Evolutionary conservation across 2,888 invertebrate species (phyloP), one percentile per base, ranked within the genome.

Genomic region (Cryptophagus acutangulus): DNA sequence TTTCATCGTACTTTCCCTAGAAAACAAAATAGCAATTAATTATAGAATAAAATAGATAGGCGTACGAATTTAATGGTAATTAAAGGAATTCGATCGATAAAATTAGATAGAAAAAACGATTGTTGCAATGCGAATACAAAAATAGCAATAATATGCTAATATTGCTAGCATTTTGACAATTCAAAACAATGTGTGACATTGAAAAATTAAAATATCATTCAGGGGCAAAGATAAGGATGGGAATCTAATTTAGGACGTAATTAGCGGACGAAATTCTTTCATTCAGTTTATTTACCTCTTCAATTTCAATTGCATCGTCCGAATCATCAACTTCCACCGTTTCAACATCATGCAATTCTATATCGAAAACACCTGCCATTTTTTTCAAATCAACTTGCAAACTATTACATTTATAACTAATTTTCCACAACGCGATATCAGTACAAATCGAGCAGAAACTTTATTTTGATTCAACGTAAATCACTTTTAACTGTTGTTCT

Each of bases 321-420:
- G 85, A 84, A 69, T 86, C 84, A 63, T 78, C 82, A 54, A 79
- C 74, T 48, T 75, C 73, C 57, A 76, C 76, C 46, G 77, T 74
- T 67, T 77, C 77, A 44, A 71, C 74, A 64, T 84, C 83, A 64
- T 83, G 82, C 65, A 93, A 77, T 73, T 94, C 93, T 71, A 94
- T 82, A 77, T 92, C 91, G 72, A 94, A 93, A 70, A 93, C 87
- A 72, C 87, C 91, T 70, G 86, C 85, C 84, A 86, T 85, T 63
- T 58, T 70, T 26, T 26, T 26, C 5, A 4, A 26, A n/a, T 26
- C 12, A n/a, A n/a, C n/a, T n/a, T n/a, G n/a, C n/a, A n/a, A n/a
- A n/a, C n/a, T 26, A 26, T 26, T 26, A 26, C 26, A 26, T 26
- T n/a, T 26, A 26, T 26, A 26, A n/a, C n/a, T n/a, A n/a, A n/a